Base-by-base conservation (phyloP, 1,140 invertebrate species). In the Scaptodrosophila lebanonensis region DNA sequence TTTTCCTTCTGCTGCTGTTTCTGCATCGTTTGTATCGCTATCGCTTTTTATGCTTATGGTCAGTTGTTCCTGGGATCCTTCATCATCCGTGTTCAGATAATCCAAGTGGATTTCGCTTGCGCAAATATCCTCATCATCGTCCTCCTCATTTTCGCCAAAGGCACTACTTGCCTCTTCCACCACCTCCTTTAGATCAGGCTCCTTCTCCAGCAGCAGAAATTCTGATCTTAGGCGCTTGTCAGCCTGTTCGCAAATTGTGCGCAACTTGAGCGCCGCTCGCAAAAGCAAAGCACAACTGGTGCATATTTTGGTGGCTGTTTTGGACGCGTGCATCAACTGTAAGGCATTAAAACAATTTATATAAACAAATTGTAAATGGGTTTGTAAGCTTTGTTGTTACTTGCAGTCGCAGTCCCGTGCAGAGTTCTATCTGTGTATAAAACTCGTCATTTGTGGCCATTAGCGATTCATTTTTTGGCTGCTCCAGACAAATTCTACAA, bases 401-500 rank as follows among this genome's bases (percentile, higher is more conserved):
- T 0, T 20, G 9, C 40, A 82, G 69, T 36, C 36, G 9, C 20
- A 82, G 30, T 3, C 75, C 75, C 1, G 75, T 66, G 32, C 61
- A 82, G 6, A 50, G 45, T 36, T 56, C 30, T 6, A 72, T 63
- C 59, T 67, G 39, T 12, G 20, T 22, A 2, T 11, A 45, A 2
- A 72, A 64, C 32, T 66, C 45, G 0, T n/a, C 18, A 5, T 39
- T 39, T 1, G 57, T 52, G 22, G 76, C 47, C 47, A 69, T 60
- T 4, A 62, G 56, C 6, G 76, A 52, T n/a, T 79, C 72, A 5
- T 53, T 56, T 16, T 65, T 54, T 2, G 70, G 67, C 8, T 51
- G 29, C 38, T 64, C 33, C 22, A 83, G 44, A 22, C 83, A 85
- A 32, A 85, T 83, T 13, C 83, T 60, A 17, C 72, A 77, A 43